Evolutionary conservation across 2,888 invertebrate species (phyloP).

Genomic region (Dione juno): DNA sequence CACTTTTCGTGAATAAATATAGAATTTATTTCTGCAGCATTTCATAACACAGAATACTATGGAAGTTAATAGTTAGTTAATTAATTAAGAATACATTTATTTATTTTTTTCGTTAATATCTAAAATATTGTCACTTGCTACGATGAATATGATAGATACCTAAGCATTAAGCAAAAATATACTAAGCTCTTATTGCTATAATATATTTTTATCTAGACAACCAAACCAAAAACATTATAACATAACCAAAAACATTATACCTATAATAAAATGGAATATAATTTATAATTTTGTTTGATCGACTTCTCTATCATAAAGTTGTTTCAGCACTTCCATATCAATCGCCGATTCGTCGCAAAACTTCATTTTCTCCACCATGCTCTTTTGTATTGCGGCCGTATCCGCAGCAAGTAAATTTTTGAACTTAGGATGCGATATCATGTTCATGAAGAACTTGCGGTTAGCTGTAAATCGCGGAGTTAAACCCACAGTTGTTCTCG

Average conservation of each 20-base stretch:
- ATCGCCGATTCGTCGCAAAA: conserved; percentile 64
- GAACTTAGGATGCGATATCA: conserved; percentile 61
- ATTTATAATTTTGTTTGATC: conserved; percentile 55
- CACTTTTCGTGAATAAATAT: no score
- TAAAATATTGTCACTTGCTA: no score
- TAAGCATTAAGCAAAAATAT: not conserved
- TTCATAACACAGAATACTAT: no score
- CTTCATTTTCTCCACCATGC: conserved; percentile 59
- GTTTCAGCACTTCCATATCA: conserved; percentile 56
- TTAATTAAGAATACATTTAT: no score
- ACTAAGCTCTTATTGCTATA: not conserved
- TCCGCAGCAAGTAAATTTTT: conserved; percentile 65
- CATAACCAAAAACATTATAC: no score
- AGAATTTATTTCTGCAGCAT: no score
- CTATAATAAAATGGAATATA: not conserved
- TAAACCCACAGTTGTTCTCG: conserved; percentile 70
- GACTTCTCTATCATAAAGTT: conserved; percentile 65
- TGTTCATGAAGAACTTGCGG: conserved; percentile 71
- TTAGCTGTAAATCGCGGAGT: conserved; percentile 66
- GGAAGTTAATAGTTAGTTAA: no score
- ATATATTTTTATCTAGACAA: not conserved
- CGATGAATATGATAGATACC: no score
- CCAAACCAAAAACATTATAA: no score
- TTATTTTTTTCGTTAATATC: no score
- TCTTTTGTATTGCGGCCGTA: conserved; percentile 52